Evolutionary conservation across 2,113 vertebrate species (phyloP), one percentile per base, ranked within the genome.

Genomic region (Heptranchias perlo): DNA sequence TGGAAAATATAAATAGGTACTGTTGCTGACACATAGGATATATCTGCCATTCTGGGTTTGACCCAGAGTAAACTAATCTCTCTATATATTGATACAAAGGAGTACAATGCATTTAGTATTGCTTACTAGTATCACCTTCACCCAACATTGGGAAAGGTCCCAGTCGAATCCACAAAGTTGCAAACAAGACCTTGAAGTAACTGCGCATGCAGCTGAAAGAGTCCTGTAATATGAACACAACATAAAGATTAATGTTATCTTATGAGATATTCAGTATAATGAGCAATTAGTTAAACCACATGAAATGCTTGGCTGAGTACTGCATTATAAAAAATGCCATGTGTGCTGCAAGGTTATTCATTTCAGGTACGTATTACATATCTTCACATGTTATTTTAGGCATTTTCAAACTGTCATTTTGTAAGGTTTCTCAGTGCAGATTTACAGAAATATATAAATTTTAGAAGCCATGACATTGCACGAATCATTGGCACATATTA

Each of bases 271-370:
- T 64, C 58, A n/a, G 25, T 39, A 21, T 39, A 23, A 18, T 93
- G 13, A 39, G n/a, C 58, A 93, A 93, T 93, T 62, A 93, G 58
- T 93, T 93, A 93, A 93, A 93, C 14, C 0, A 62, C 89, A 44
- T 39, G n/a, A 62, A 93, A 93, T 62, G 58, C n/a, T 62, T 62
- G 89, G 31, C 35, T 64, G n/a, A 93, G 54, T n/a, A 16, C 58
- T 7, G 61, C 14, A 93, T 62, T 21, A 61, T 62, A 16, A 62
- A 62, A 62, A 44, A 1, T 49, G 1, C 54, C 7, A n/a, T 61
- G 52, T 44, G 28, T 16, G 31, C 31, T 61, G 3, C 54, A 28
- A 31, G 8, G 11, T 86, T 89, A 61, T 91, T 89, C 23, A 73
- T 28, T 14, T n/a, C n/a, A 82, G 58, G 11, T 21, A 16, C 39